Evolutionary conservation across 2,888 invertebrate genomes (phyloP).

Genomic region (Ichneumon xanthorius): DNA sequence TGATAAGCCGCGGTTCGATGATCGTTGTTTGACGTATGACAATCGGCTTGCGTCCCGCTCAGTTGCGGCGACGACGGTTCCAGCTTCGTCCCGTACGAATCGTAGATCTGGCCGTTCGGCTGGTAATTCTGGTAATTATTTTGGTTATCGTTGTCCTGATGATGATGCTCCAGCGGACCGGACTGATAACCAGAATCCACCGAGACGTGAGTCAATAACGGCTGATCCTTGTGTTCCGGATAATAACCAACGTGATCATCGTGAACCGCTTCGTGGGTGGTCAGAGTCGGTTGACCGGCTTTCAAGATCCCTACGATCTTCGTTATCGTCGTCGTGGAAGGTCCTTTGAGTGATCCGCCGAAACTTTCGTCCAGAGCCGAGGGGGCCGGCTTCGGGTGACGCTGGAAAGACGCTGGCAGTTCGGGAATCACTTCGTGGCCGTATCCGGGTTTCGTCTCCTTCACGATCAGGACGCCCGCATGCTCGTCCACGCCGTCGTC

Average conservation of each 20-base stretch:
- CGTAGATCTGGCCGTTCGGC: conserved; percentile 46
- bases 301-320: conserved; percentile 67
- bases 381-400: conserved; percentile 65
- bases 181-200: conserved; percentile 44
- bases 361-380: conserved; percentile 75
- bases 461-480: conserved; percentile 83
- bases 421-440: conserved; percentile 33
- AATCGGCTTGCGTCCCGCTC: background rate
- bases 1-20: conserved; percentile 46
- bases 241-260: conserved; percentile 52
- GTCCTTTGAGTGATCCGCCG: conserved; percentile 71
- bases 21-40: conserved; percentile 39
- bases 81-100: conserved; percentile 59
- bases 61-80: conserved; percentile 47
- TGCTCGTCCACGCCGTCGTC: conserved; percentile 76
- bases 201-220: conserved; percentile 56
- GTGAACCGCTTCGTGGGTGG: conserved; percentile 47
- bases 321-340: conserved; percentile 50
- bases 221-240: conserved; percentile 59
- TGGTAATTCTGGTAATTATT: conserved; percentile 51
- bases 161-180: conserved; percentile 22
- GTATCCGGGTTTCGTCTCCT: conserved; percentile 76
- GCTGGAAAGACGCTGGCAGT: conserved; percentile 2
- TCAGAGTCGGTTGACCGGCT: conserved; percentile 55
- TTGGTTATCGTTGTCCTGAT: conserved; percentile 29